Base-by-base conservation (phyloP, 2,888 invertebrate species). In the Suillia variegata region DNA sequence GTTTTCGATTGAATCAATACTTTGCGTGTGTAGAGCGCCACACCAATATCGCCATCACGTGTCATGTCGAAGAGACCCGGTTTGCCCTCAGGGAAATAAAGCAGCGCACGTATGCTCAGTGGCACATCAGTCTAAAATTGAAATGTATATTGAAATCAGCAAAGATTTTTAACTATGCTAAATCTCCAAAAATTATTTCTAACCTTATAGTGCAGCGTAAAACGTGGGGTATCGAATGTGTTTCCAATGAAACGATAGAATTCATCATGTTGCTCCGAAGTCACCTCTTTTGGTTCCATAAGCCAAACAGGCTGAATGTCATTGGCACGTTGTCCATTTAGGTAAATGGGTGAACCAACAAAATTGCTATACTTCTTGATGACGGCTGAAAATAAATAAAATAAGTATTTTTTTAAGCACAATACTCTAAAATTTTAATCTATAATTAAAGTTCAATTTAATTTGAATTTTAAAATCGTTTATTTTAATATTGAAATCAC, bases 291-390 rank as follows among this genome's bases (percentile, higher is more conserved):
- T 0, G 95, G 90, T 64, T 98, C 96, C 85, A 92, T 87, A 70
- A 96, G 85, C 98, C 98, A 98, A 18, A 98, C 80, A 0, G 97
- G 94, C 87, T 95, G 89, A 49, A 97, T 90, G 51, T 91, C 90
- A 81, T 98, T 98, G 0, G 91, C 89, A 79, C 89, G 90, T 69
- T 91, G 89, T 61, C 94, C 93, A 82, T 98, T 98, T 20, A 98
- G 84, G 70, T 87, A 90, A 73, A 99, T 95, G 0, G 97, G 94
- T 70, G 93, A 93, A 31, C 96, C 94, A 47, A 99, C 94, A 80
- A 98, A 98, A 82, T 97, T 98, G 80, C 97, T 98, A 84, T 98
- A 98, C 79, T 97, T 97, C 76, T 93, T 91, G 18, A 98, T 92
- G 47, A 98, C 89, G 66, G 85, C 92, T 90, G 83, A 54, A 84